A percentile compares a stretch with the other conserved stretches of the same genome.
These are phyloP conservation scores for Drosophila tanythrix DNA, from an alignment of 2,888 invertebrate species.

Conservation along the genomic window DNA sequence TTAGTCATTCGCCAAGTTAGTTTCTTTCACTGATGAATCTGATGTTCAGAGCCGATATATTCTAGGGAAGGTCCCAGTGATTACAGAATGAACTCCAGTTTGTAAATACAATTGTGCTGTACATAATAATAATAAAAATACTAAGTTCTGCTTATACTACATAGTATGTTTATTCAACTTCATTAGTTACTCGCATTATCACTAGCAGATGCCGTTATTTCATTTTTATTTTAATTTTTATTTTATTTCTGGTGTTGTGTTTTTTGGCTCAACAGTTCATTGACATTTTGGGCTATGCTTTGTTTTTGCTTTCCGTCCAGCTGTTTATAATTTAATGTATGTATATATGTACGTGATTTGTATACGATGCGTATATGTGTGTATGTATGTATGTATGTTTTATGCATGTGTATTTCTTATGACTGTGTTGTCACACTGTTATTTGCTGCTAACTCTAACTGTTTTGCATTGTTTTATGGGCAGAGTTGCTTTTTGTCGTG, in stretches of 20 bases:
- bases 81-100: background rate
- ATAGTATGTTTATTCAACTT: background rate
- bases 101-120: background rate
- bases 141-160: background rate
- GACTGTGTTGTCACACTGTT: conserved; percentile 43
- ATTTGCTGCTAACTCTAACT: conserved; percentile 71
- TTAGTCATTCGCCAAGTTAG: background rate
- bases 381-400: conserved; percentile 9
- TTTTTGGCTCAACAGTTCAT: conserved; percentile 67
- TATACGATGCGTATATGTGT: conserved; percentile 7
- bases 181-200: conserved; percentile 8
- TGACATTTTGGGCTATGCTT: conserved; percentile 60
- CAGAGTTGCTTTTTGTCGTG: conserved; percentile 63
- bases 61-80: background rate
- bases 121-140: background rate
- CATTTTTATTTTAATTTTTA: background rate
- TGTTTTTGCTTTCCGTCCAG: conserved; percentile 40
- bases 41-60: background rate
- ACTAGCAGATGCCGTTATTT: conserved; percentile 5
- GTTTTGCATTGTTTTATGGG: conserved; percentile 82
- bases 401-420: conserved; percentile 17
- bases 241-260: conserved; percentile 27
- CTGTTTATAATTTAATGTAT: conserved; percentile 63
- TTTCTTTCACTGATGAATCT: background rate
- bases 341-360: conserved; percentile 7